Evolutionary conservation across 2,113 vertebrate genomes (phyloP).

Genomic region (Butastur rufipennis): DNA sequence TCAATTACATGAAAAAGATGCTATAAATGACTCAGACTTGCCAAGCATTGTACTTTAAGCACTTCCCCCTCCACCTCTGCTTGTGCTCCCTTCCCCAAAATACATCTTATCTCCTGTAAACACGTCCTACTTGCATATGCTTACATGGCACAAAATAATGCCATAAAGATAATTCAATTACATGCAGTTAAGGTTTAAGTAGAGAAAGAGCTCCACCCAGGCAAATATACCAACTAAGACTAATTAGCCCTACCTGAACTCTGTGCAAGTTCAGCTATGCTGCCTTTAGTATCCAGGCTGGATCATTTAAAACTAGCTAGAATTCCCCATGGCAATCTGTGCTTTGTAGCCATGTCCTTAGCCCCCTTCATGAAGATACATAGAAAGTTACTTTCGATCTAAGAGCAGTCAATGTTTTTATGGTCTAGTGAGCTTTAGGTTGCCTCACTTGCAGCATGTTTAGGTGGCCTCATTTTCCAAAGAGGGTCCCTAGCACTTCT

Average conservation of each 20-base stretch:
- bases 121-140: rapidly evolving
- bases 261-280: background rate
- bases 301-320: background rate
- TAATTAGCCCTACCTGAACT: background rate
- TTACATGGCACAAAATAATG: background rate
- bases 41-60: background rate
- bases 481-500: background rate
- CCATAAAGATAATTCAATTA: background rate
- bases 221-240: background rate
- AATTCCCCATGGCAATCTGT: background rate
- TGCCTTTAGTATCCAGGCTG: background rate
- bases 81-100: background rate
- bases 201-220: background rate
- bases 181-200: background rate
- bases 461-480: background rate
- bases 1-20: background rate
- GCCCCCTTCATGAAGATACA: background rate
- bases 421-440: background rate
- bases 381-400: background rate
- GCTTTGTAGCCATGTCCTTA: background rate
- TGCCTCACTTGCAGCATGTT: background rate
- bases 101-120: background rate
- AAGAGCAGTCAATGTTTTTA: background rate
- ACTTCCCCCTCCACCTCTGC: background rate
- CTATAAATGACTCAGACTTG: background rate